These are phyloP conservation scores for Agapornis canus DNA, from an alignment of 2,797 vertebrate species.

Conservation along the genomic window DNA sequence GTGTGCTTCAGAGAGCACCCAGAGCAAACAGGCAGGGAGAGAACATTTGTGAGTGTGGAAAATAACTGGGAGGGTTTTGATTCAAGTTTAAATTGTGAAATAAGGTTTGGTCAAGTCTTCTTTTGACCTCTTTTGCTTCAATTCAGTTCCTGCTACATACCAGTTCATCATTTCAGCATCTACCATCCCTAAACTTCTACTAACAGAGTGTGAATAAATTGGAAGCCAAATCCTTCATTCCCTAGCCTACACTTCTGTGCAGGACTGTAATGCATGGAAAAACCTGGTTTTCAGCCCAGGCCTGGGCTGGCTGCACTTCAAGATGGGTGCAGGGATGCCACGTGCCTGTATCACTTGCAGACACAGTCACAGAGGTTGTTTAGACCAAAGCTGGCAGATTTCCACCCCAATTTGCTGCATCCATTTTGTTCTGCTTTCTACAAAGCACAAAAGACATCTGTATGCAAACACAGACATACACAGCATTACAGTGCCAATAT, in stretches of 20 bases:
- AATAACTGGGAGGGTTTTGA: background rate
- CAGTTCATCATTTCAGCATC: background rate
- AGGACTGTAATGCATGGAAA: background rate
- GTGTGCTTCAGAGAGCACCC: background rate
- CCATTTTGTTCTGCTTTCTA: background rate
- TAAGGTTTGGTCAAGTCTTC: background rate
- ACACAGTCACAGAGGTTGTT: background rate
- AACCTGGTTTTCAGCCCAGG: background rate
- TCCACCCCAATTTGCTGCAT: background rate
- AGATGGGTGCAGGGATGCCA: background rate
- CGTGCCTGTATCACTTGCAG: background rate
- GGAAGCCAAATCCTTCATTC: background rate
- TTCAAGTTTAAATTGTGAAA: background rate
- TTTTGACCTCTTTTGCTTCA: background rate
- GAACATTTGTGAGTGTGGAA: background rate
- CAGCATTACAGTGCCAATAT: background rate
- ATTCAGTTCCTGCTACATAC: background rate
- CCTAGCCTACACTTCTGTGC: background rate
- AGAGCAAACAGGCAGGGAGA: background rate
- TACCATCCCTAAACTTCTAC: background rate
- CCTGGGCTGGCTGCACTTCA: background rate
- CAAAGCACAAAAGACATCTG: background rate
- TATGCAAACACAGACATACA: background rate
- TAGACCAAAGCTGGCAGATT: background rate
- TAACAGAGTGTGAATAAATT: background rate